Evolutionary conservation across 2,888 invertebrate genomes (phyloP).

Genomic region (Ennomos fuscantarius): DNA sequence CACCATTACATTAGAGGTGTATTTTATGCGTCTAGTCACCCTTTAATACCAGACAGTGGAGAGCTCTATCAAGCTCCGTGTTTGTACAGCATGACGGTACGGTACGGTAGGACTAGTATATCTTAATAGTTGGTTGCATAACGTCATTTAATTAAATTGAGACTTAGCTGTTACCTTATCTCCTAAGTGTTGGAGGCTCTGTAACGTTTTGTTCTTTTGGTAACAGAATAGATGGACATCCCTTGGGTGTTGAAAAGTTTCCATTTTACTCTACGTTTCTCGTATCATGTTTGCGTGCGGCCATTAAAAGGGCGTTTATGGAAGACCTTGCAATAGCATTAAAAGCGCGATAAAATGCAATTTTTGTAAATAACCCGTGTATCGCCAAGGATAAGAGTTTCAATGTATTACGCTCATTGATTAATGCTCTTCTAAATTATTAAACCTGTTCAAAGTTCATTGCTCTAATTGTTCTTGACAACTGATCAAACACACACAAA

Average conservation of each 20-base stretch:
- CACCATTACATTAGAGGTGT: not conserved
- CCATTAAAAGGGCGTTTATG: constrained; percentile 16
- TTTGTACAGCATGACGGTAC: not conserved
- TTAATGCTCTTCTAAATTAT: no score
- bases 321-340: constrained; percentile 18
- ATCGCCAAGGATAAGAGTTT: no score
- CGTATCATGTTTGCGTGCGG: constrained; percentile 23
- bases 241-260: constrained; percentile 6
- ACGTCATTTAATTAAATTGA: constrained; percentile 37
- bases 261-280: constrained; percentile 7
- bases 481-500: constrained; percentile 28
- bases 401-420: no score
- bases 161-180: constrained; percentile 34
- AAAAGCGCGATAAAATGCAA: not conserved
- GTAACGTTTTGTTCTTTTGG: constrained; percentile 3
- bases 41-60: constrained; percentile 36
- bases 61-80: constrained; percentile 6
- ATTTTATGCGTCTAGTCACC: constrained; percentile 61
- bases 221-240: no score
- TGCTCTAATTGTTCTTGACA: constrained; percentile 15
- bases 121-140: constrained; percentile 4
- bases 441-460: constrained; percentile 1
- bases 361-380: no score
- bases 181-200: constrained; percentile 17
- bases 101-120: not conserved